Evolutionary conservation across 1,140 invertebrate species (phyloP), one percentile per base, ranked within the genome.

Genomic region (Andricus grossulariae): DNA sequence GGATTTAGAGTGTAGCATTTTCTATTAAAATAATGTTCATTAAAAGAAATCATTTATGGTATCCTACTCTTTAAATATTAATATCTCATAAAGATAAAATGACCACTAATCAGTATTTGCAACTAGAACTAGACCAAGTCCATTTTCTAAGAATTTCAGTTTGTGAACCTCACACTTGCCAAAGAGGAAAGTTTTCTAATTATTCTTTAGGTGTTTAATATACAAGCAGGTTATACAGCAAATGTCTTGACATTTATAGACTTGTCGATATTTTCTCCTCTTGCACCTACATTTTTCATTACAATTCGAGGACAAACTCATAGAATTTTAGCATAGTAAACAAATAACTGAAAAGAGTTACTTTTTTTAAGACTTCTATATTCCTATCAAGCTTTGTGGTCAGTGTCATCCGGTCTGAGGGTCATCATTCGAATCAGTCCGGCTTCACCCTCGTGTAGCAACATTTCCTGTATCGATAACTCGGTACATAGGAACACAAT

Each of bases 391-490:
- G 15, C 15, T 66, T 77, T 84, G 83, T 77, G 83, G 83, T 84
- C 79, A 80, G 83, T 80, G 81, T 78, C 71, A 84, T 84, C 81
- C 80, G 83, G 81, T 84, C 80, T 78, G 81, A 82, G 80, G 76
- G 78, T 78, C 81, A 79, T 82, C 82, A 78, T 25, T 45, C 82
- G 80, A 80, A 81, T 81, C 80, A 75, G 83, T 84, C 76, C 55
- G 83, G 83, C 83, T 84, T 84, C 83, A 80, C 79, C 81, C 78
- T 80, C 77, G 77, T 76, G 74, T 49, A 73, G 50, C 45, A 79
- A 84, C 82, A 84, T 79, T 84, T 84, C 82, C 82, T 84, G 82
- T 82, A 80, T 78, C 78, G 80, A 84, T 84, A 80, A 82, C 80
- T 80, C 13, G n/a, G 3, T 25, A 15, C 11, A 12, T 25, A 25